These are phyloP conservation scores for Cephalopterus ornatus DNA, from an alignment of 2,113 vertebrate genomes.

Conservation along the genomic window DNA sequence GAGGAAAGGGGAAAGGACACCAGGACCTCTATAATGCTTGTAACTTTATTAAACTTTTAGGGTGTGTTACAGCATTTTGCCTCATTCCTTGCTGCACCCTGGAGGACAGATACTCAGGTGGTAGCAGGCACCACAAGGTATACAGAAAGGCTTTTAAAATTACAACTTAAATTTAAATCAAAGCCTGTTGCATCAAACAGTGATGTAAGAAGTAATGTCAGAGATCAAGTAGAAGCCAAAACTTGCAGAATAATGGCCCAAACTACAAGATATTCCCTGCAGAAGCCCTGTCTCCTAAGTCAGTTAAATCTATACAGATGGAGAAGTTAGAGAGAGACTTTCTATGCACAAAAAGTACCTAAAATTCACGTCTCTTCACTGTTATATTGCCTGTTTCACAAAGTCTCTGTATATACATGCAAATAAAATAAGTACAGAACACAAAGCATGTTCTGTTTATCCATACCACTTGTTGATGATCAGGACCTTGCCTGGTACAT, in stretches of 20 bases:
- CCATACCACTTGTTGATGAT: neutral
- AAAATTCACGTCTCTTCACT: neutral
- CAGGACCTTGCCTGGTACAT: neutral
- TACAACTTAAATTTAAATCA: neutral
- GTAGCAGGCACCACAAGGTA: neutral
- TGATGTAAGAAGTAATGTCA: neutral
- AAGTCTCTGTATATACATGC: neutral
- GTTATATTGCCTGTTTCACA: neutral
- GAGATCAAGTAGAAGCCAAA: neutral
- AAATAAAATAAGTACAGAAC: neutral
- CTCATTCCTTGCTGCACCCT: neutral
- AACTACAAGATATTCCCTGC: neutral
- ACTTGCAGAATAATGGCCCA: neutral
- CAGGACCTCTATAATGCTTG: neutral
- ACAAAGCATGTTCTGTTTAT: neutral
- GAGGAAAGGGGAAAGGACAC: neutral
- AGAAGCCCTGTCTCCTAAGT: neutral
- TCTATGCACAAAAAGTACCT: neutral
- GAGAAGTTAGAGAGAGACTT: neutral
- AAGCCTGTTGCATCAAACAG: neutral
- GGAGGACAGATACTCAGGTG: neutral
- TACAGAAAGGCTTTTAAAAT: neutral
- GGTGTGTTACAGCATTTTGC: neutral
- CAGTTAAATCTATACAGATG: neutral
- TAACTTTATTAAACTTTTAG: neutral